Percentiles rank a stretch among this genome's conserved stretches.
phyloP scores from a whole-genome alignment of 2,888 invertebrate genomes.

The Athrips mouffetella region DNA sequence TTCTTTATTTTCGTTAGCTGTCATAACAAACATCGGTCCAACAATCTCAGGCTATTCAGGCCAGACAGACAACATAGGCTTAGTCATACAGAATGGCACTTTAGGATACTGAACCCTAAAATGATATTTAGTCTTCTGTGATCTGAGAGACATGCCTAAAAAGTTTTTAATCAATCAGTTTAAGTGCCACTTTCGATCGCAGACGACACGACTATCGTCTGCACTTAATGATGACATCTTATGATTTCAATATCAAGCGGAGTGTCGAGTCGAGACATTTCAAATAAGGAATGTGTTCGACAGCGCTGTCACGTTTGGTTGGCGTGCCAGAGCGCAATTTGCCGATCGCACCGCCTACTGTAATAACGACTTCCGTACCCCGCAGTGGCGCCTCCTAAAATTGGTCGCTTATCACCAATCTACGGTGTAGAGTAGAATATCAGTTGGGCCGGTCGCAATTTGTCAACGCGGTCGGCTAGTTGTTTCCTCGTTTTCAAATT shows the following conservation, averaged over 20 bases:
- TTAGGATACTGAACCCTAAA: too few species aligned
- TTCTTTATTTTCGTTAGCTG: too few species aligned
- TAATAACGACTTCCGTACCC: constrained; percentile 78
- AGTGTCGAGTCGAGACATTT: constrained; percentile 68
- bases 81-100: too few species aligned
- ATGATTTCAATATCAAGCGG: constrained; percentile 47
- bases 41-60: too few species aligned
- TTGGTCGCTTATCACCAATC: constrained; percentile 79
- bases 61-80: too few species aligned
- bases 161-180: too few species aligned
- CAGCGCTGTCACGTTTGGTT: constrained; percentile 75
- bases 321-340: constrained; percentile 75
- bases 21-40: too few species aligned
- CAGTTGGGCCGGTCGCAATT: constrained; percentile 67
- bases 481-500: constrained; percentile 55
- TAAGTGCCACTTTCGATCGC: not conserved
- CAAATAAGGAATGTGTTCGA: constrained; percentile 75
- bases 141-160: too few species aligned
- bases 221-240: not conserved
- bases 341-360: constrained; percentile 73
- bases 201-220: not conserved
- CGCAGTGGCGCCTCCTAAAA: constrained; percentile 77
- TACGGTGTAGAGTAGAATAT: constrained; percentile 70
- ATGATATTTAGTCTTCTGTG: too few species aligned
- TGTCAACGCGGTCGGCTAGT: constrained; percentile 60